Percentiles rank a stretch among this genome's conserved stretches.
Evolutionary conservation across 2,888 invertebrate species (phyloP).

Genomic region (Tholera decimalis): DNA sequence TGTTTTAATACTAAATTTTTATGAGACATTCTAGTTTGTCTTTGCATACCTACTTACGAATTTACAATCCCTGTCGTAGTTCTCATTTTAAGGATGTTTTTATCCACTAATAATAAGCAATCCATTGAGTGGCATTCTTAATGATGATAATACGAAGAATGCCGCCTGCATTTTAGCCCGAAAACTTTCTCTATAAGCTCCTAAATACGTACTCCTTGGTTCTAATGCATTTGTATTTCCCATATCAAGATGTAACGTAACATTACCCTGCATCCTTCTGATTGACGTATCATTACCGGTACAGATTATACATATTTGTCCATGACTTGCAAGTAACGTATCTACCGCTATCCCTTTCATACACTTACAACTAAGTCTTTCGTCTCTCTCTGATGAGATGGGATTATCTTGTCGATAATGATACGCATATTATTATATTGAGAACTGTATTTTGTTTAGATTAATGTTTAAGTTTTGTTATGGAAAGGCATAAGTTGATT

Average conservation of each 20-base stretch:
- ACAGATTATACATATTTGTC: conserved; percentile 68
- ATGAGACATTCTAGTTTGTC: too few species aligned
- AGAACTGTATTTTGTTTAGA: conserved; percentile 60
- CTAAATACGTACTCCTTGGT: too few species aligned
- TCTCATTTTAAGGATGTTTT: too few species aligned
- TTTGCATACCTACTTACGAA: too few species aligned
- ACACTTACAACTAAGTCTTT: conserved; percentile 29
- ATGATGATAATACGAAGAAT: too few species aligned
- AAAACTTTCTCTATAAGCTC: conserved; percentile 5
- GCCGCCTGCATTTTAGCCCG: not conserved
- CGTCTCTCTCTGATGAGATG: conserved; percentile 61
- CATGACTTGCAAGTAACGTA: conserved; percentile 71
- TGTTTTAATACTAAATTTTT: too few species aligned
- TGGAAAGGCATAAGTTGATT: conserved; percentile 18
- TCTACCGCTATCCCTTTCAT: conserved; percentile 58
- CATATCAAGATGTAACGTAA: conserved; percentile 30
- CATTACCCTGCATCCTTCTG: conserved; percentile 64
- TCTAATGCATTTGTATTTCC: conserved; percentile 11
- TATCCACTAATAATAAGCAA: too few species aligned
- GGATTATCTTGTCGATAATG: conserved; percentile 73
- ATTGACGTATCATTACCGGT: conserved; percentile 80
- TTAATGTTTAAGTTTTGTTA: conserved; percentile 43
- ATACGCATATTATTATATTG: conserved; percentile 59
- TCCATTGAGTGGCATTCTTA: too few species aligned
- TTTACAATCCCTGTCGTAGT: too few species aligned